Conservation (phyloP, 2,113 vertebrate genomes). For the Tinamus guttatus region DNA sequence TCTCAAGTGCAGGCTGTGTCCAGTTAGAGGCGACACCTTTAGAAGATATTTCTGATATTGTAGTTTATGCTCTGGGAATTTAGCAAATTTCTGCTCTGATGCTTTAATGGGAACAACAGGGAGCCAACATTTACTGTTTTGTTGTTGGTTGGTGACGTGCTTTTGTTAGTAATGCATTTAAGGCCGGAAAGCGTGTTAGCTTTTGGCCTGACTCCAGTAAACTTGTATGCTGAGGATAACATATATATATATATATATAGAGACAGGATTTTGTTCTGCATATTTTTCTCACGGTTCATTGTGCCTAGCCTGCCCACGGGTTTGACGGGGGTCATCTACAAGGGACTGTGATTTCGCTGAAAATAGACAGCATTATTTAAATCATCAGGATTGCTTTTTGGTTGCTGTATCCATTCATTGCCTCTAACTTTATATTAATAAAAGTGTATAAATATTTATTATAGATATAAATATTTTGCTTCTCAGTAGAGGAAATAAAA, state of each 20-base stretch:
- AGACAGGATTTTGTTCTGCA: neutral
- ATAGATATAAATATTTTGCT: neutral
- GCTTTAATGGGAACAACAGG: neutral
- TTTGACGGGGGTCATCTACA: neutral
- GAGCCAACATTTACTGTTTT: neutral
- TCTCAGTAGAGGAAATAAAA: neutral
- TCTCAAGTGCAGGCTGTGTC: neutral
- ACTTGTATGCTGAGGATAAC: neutral
- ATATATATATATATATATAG: too few species aligned
- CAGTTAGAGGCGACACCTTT: neutral
- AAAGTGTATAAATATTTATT: too few species aligned
- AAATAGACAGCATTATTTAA: neutral
- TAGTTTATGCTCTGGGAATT: neutral
- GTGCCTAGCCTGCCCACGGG: neutral
- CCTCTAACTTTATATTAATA: neutral
- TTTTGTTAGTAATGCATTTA: neutral
- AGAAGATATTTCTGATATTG: neutral
- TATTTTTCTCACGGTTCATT: neutral
- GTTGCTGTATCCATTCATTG: neutral
- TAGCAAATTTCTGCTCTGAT: neutral
- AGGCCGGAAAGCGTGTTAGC: neutral
- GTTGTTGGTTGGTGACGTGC: neutral
- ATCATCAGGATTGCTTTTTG: neutral
- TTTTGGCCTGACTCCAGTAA: neutral
- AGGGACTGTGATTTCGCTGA: neutral